phyloP scores from a whole-genome alignment of 2,797 vertebrate species.

The Pseudopleuronectes americanus region DNA sequence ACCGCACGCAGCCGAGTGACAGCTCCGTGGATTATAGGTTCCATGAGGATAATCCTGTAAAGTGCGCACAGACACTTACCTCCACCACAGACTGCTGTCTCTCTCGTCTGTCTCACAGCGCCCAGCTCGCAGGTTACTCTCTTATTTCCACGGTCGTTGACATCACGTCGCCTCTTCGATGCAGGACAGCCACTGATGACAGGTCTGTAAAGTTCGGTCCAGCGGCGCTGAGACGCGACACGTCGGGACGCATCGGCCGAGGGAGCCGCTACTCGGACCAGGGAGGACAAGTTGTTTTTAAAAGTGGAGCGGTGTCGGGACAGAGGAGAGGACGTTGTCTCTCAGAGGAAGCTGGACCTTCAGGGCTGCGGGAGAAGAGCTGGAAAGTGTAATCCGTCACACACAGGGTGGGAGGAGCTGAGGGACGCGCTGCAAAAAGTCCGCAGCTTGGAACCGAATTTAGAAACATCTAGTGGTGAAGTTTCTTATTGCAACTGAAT shows the following conservation, averaged over 20 bases:
- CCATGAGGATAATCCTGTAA: slow-evolving; percentile 62
- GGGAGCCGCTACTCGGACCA: no score
- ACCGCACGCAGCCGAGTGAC: slow-evolving; percentile 13
- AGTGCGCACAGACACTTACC: slow-evolving; percentile 60
- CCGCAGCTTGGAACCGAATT: background rate
- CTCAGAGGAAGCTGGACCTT: slow-evolving; percentile 3
- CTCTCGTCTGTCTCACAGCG: background rate
- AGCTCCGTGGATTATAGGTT: slow-evolving; percentile 51
- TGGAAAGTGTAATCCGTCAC: slow-evolving; percentile 56
- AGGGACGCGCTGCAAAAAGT: slow-evolving; percentile 37
- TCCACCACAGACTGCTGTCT: slow-evolving; percentile 33
- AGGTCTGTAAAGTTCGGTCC: slow-evolving; percentile 29
- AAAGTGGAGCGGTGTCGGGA: no score
- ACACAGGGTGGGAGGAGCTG: slow-evolving; percentile 66
- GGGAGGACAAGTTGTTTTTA: no score
- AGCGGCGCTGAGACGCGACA: background rate
- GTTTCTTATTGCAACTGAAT: no score
- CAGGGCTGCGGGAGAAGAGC: slow-evolving; percentile 19
- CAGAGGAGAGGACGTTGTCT: background rate
- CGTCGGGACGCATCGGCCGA: no score
- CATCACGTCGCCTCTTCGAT: slow-evolving; percentile 29
- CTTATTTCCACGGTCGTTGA: slow-evolving; percentile 29
- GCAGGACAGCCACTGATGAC: background rate
- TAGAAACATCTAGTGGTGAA: no score
- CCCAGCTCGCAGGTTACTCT: slow-evolving; percentile 8